Evolutionary conservation across 2,888 invertebrate genomes (phyloP).

Genomic region (Ophion slaviceki): DNA sequence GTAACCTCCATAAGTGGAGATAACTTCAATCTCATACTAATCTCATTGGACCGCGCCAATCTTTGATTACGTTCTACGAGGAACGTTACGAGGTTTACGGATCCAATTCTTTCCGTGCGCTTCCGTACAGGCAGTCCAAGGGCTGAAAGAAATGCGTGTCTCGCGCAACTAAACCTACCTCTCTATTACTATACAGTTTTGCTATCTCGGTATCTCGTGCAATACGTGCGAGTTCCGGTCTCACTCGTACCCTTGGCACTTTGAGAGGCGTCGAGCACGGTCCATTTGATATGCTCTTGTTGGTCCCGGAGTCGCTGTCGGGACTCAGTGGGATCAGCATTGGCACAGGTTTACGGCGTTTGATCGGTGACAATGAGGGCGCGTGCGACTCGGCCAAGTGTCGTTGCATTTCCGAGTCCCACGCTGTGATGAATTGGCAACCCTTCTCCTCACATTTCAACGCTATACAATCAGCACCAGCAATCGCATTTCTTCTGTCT

Average conservation of each 20-base stretch:
- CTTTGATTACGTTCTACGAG: no score
- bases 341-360: constrained; percentile 78
- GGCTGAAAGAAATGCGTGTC: not conserved
- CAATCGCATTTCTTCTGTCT: constrained; percentile 74
- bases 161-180: constrained; percentile 69
- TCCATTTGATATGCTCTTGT: constrained; percentile 65
- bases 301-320: constrained; percentile 66
- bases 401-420: constrained; percentile 85
- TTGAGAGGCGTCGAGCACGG: constrained; percentile 74
- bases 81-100: no score
- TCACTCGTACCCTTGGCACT: constrained; percentile 79
- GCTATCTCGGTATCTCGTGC: constrained; percentile 80
- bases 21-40: no score
- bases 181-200: constrained; percentile 77
- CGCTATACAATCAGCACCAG: constrained; percentile 84
- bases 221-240: constrained; percentile 80
- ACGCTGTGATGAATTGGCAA: constrained; percentile 86
- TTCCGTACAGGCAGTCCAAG: constrained; percentile 10
- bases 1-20: no score
- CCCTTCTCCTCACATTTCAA: constrained; percentile 83
- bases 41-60: no score
- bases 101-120: no score
- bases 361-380: constrained; percentile 69
- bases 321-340: constrained; percentile 80
- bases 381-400: constrained; percentile 79